Evolutionary conservation across 92 coral and sea anemone genomes (phyloP).

Genomic region (Chrysogorgia sp.): DNA sequence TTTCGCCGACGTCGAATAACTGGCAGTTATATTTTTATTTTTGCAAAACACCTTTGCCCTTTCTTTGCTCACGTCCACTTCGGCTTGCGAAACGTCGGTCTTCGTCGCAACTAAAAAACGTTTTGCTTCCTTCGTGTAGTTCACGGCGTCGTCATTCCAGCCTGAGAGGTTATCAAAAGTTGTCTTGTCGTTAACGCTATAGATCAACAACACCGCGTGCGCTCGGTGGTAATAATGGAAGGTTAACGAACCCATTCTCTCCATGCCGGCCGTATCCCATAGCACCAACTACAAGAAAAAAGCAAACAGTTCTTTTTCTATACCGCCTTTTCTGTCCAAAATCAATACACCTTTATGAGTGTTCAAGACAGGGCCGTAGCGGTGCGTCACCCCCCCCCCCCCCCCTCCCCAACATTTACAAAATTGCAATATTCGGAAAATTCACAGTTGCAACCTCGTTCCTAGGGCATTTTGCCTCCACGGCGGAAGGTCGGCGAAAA

Average conservation of each 20-base stretch:
- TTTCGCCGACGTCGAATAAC: constrained; percentile 79
- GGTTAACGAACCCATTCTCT: constrained; percentile 91
- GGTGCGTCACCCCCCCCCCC: too few species aligned
- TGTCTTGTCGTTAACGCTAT: constrained; percentile 80
- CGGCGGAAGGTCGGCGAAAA: too few species aligned
- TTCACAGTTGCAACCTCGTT: too few species aligned
- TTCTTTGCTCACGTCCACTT: constrained; percentile 65
- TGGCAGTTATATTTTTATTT: constrained; percentile 65
- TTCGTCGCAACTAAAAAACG: constrained; percentile 79
- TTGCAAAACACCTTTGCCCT: constrained; percentile 68
- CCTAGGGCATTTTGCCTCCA: too few species aligned
- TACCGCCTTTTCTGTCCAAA: too few species aligned
- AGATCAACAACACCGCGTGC: constrained; percentile 80
- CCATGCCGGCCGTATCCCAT: constrained; percentile 99
- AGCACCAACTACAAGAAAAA: constrained; percentile 72
- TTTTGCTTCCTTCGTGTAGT: constrained; percentile 74
- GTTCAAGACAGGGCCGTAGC: too few species aligned
- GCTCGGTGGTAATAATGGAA: constrained; percentile 93
- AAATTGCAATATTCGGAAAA: too few species aligned
- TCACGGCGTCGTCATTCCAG: constrained; percentile 83
- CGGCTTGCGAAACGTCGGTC: constrained; percentile 64
- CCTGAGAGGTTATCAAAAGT: constrained; percentile 76
- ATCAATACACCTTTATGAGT: too few species aligned
- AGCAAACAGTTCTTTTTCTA: too few species aligned
- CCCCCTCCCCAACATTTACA: too few species aligned